Percentiles rank a stretch among this genome's conserved stretches.
Evolutionary conservation across 2,888 invertebrate species (phyloP).

Genomic region (Chorisops tibialis): DNA sequence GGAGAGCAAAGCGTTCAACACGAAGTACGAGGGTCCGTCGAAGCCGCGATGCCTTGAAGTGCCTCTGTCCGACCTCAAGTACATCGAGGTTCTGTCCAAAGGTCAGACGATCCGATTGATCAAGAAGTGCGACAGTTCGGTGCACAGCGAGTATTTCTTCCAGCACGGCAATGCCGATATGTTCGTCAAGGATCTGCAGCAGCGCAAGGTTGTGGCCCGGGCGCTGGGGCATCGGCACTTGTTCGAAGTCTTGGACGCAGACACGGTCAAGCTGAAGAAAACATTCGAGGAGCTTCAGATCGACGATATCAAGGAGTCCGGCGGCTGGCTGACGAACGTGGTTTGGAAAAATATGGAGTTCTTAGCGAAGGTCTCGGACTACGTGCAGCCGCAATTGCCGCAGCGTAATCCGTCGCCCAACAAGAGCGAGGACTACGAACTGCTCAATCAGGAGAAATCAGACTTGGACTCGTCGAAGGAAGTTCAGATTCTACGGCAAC

Average conservation of each 20-base stretch:
- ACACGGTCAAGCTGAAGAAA: constrained; percentile 69
- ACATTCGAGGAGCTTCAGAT: constrained; percentile 87
- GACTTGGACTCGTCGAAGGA: constrained; percentile 39
- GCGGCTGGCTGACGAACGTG: constrained; percentile 49
- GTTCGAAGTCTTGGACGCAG: constrained; percentile 68
- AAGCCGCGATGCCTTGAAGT: constrained; percentile 57
- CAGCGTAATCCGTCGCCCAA: constrained; percentile 34
- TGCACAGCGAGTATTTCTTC: constrained; percentile 73
- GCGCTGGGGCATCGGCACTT: constrained; percentile 65
- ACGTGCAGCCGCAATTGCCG: constrained; percentile 39
- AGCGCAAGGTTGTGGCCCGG: constrained; percentile 44
- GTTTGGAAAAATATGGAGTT: constrained; percentile 42
- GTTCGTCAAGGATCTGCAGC: constrained; percentile 47
- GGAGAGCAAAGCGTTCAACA: constrained; percentile 49
- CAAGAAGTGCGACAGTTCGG: constrained; percentile 59
- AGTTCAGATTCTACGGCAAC: constrained; percentile 67
- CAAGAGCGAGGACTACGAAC: constrained; percentile 44
- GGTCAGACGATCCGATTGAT: constrained; percentile 62
- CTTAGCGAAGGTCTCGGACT: constrained; percentile 48
- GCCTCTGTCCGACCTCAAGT: constrained; percentile 62
- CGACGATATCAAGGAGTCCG: constrained; percentile 49
- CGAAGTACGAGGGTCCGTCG: constrained; percentile 39
- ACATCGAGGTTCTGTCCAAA: constrained; percentile 59
- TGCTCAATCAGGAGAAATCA: constrained; percentile 37
- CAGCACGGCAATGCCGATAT: constrained; percentile 82